phyloP scores from a whole-genome alignment of 2,113 vertebrate species.

The Benthochromis sp. region DNA sequence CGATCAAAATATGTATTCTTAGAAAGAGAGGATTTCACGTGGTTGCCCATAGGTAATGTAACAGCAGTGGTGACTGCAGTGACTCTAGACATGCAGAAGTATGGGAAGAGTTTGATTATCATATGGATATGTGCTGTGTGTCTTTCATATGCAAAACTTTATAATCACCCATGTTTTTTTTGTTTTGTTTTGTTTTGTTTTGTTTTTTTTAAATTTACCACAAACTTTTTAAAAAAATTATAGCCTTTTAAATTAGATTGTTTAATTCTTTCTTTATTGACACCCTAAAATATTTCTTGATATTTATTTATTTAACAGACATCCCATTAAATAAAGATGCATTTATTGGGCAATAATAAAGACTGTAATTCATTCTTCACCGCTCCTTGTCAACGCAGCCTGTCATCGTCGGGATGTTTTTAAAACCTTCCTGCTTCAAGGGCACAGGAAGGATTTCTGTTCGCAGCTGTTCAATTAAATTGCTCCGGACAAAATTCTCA shows the following conservation, averaged over 20 bases:
- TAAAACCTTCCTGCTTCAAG: not conserved
- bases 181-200: accelerated
- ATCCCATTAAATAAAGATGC: not conserved
- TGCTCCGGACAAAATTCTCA: not conserved
- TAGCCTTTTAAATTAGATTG: not conserved
- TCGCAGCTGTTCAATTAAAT: not conserved
- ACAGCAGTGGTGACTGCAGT: not conserved
- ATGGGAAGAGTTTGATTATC: not conserved
- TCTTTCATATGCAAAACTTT: not conserved
- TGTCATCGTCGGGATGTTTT: not conserved
- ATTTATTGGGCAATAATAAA: not conserved
- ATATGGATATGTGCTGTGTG: not conserved
- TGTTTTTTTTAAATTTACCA: not conserved
- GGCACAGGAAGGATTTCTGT: not conserved
- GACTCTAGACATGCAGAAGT: not conserved
- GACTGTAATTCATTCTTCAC: not conserved
- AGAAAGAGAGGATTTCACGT: not conserved
- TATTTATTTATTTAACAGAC: not conserved
- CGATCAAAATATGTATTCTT: not conserved
- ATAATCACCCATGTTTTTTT: not conserved
- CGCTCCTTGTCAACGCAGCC: not conserved
- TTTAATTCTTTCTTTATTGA: not conserved
- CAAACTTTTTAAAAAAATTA: not conserved
- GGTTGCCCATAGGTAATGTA: not conserved
- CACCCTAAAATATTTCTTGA: not conserved